A percentile compares a stretch with the other conserved stretches of the same genome.
phyloP scores from a whole-genome alignment of 2,113 vertebrate genomes.

The Pseudopodoces humilis region DNA sequence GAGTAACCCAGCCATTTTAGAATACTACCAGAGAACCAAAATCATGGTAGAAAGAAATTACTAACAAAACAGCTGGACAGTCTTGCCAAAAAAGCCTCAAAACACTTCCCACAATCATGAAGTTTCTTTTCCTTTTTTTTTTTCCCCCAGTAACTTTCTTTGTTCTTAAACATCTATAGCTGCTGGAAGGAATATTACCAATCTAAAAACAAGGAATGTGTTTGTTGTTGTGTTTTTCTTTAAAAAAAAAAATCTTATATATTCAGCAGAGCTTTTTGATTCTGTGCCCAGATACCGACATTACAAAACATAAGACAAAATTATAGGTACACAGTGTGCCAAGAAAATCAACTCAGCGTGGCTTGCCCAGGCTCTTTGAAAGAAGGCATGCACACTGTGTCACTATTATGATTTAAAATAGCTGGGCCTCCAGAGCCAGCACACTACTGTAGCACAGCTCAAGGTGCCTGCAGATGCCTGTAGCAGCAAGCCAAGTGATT shows the following conservation, averaged over 20 bases:
- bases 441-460: background rate
- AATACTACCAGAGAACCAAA: background rate
- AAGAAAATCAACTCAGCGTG: conserved; percentile 38
- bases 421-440: background rate
- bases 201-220: conserved; percentile 6
- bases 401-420: conserved; percentile 58
- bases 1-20: background rate
- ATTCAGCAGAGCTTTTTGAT: conserved; percentile 29
- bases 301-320: conserved; percentile 35
- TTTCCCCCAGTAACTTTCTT: background rate
- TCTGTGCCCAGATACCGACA: conserved; percentile 29
- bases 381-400: conserved; percentile 30
- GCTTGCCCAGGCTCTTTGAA: conserved; percentile 42
- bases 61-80: background rate
- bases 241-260: background rate
- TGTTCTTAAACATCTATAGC: conserved; percentile 9
- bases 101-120: background rate
- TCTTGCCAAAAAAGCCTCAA: background rate
- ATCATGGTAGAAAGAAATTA: background rate
- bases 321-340: conserved; percentile 4
- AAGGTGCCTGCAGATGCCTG: conserved; percentile 45
- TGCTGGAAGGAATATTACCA: background rate
- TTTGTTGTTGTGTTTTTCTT: conserved; percentile 15
- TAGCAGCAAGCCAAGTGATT: conserved; percentile 19
- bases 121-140: background rate